Evolutionary conservation across 2,113 vertebrate species (phyloP), one percentile per base, ranked within the genome.

Genomic region (Tonatia bakeri): DNA sequence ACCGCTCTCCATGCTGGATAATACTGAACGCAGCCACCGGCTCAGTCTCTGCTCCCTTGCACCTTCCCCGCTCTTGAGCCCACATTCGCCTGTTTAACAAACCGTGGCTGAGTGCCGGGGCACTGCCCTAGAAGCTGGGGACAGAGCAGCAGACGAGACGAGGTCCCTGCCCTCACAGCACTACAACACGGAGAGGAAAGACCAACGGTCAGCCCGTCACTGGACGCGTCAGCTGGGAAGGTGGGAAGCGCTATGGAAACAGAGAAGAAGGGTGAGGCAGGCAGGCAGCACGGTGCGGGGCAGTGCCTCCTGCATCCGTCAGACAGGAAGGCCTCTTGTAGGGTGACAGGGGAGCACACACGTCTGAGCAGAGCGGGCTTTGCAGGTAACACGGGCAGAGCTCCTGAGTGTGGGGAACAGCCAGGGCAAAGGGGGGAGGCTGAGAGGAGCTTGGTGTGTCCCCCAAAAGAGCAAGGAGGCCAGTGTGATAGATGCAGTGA

Each of bases 231-330:
- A 6, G 2, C 24, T 45, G 47, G 15, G 14, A 56, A 7, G 26
- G 79, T 15, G 67, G 24, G 9, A 13, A 31, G 15, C 4, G 20
- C 31, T 16, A 4, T 16, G 38, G 67, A 52, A 38, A 36, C 40
- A 7, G 36, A 1, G 26, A 61, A 22, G 19, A 64, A 61, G 33
- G 12, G 0, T 50, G 40, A 72, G n/a, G 31, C 56, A 40, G 31
- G 22, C 4, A 61, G 28, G 26, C 24, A 22, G 7, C 12, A 4
- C 38, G 11, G 4, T 31, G 12, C 15, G 9, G 33, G 50, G 11
- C 4, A 31, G 28, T 1, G 38, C 26, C 31, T 40, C 26, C 4
- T 0, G 6, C 3, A 17, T 16, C 24, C 6, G 5, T 14, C 6
- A 36, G 10, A 43, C 45, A 11, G 43, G 33, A 88, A 47, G 40